Evolutionary conservation across 2,888 invertebrate species (phyloP), one percentile per base, ranked within the genome.

Genomic region (Melanostoma scalare): DNA sequence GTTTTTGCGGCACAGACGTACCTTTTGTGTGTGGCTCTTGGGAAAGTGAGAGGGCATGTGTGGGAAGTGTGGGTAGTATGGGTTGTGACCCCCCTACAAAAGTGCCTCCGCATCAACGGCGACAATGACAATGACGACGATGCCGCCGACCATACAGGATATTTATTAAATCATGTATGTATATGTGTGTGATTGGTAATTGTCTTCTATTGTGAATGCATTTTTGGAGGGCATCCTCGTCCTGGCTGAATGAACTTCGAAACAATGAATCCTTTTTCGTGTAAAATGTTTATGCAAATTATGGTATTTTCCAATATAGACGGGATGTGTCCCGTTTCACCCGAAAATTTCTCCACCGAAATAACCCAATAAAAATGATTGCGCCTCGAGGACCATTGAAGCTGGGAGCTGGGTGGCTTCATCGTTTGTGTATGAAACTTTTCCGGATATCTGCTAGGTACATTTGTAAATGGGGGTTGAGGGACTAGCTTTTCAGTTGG

Each of bases 221-320:
- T 81, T 69, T 63, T 76, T 72, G 60, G 52, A 67, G 67, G 72
- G 60, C 50, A 72, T 76, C 67, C 81, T 60, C 50, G 68, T 76
- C 67, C 81, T 60, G 48, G 9, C 4, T 44, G 71, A 76, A 76
- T 81, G 55, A 38, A 76, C 61, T 60, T 76, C 38, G 81, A 81
- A 81, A 76, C 81, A 81, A 81, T 68, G 81, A 81, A 72, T 75
- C 80, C 71, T 65, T 81, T 71, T 53, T 38, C 60, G 58, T 53
- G 60, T 76, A 67, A 76, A 76, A 81, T 81, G 76, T 81, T 81
- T 72, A 81, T 72, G 76, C 76, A 81, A 81, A 81, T 81, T 81
- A 81, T 76, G 58, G 72, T 60, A 76, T 72, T 81, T 81, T 72
- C 72, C 67, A 76, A 81, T 79, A 76, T 44, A n/a, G 20, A 38